A percentile compares a stretch with the other conserved stretches of the same genome.
Conservation (phyloP, 2,797 vertebrate species). For the Ambastaia sidthimunki region DNA sequence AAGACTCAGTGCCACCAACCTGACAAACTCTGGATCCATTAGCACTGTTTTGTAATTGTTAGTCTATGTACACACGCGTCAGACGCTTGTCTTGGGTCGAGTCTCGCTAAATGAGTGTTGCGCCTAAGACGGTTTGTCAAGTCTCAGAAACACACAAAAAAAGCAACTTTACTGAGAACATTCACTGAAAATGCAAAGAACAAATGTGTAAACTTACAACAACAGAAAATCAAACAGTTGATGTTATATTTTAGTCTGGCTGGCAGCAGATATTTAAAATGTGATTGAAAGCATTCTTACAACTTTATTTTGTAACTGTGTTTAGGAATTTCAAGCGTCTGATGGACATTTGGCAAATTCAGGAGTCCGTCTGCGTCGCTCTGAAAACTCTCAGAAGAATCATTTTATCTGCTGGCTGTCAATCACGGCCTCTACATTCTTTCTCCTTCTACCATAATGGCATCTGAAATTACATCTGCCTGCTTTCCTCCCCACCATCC, state of each 20-base stretch:
- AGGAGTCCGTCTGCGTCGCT: background rate
- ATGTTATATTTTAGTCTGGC: background rate
- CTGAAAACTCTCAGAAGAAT: slow-evolving; percentile 29
- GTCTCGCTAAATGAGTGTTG: background rate
- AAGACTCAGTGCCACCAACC: background rate
- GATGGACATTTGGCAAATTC: slow-evolving; percentile 45
- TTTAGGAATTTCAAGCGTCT: no score
- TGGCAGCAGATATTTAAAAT: background rate
- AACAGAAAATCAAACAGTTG: background rate
- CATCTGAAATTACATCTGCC: slow-evolving; percentile 63
- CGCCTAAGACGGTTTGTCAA: background rate
- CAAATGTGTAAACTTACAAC: background rate
- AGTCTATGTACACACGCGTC: background rate
- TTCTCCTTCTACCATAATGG: slow-evolving; percentile 66
- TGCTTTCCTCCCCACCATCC: slow-evolving; percentile 37
- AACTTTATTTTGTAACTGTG: background rate
- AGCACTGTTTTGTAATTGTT: background rate
- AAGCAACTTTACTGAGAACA: background rate
- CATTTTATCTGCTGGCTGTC: slow-evolving; percentile 50
- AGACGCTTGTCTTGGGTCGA: background rate
- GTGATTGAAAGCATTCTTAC: background rate
- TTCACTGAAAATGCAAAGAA: background rate
- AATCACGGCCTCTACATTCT: slow-evolving; percentile 44
- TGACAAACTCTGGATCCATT: background rate
- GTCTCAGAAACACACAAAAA: background rate